Evolutionary conservation across 2,797 vertebrate genomes (phyloP).

Genomic region (Gephyroberyx darwinii): DNA sequence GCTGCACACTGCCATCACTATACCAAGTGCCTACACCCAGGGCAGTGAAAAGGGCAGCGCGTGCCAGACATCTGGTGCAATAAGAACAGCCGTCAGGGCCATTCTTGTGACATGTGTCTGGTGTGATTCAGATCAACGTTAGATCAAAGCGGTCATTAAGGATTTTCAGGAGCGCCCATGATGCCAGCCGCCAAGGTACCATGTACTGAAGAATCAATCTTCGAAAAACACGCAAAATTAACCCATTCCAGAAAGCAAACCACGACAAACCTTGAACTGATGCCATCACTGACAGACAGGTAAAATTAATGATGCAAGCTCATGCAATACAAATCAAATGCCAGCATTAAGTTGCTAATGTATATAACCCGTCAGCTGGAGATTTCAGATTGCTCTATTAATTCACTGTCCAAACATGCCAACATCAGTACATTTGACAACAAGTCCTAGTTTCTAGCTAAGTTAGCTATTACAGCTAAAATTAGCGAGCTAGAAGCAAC

Average conservation of each 20-base stretch:
- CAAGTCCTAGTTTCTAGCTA: neutral
- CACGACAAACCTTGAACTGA: slow-evolving; percentile 1
- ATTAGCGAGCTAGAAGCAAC: slow-evolving; percentile 54
- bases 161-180: too few relatives aligned
- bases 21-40: slow-evolving; percentile 4
- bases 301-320: slow-evolving; percentile 65
- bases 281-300: slow-evolving; percentile 36
- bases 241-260: neutral
- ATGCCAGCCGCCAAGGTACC: too few relatives aligned
- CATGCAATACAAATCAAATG: slow-evolving; percentile 16
- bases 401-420: neutral
- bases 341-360: neutral
- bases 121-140: slow-evolving; percentile 5
- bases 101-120: neutral
- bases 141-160: neutral
- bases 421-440: neutral
- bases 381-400: neutral
- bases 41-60: slow-evolving; percentile 2
- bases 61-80: slow-evolving; percentile 1
- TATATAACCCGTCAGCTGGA: neutral
- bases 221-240: neutral
- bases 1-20: neutral
- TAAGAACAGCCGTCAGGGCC: neutral
- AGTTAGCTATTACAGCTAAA: slow-evolving; percentile 31
- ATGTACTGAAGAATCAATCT: too few relatives aligned